These are phyloP conservation scores for Pristis pectinata DNA, from an alignment of 2,797 vertebrate genomes.

Conservation along the genomic window DNA sequence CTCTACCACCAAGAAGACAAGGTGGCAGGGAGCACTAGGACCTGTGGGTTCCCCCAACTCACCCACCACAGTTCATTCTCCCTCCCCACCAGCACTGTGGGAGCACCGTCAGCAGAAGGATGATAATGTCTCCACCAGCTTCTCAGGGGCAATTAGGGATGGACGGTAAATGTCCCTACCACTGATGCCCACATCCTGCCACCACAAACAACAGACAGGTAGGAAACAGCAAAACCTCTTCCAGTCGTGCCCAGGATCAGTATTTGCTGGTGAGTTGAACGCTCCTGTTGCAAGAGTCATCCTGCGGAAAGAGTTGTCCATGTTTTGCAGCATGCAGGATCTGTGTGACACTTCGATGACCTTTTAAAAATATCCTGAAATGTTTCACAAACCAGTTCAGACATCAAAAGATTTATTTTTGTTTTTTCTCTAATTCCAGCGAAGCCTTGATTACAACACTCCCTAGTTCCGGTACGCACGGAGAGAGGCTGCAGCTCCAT, in stretches of 20 bases:
- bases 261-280: conserved; percentile 11
- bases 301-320: not conserved
- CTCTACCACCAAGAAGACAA: too few relatives aligned
- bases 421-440: not conserved
- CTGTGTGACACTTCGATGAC: not conserved
- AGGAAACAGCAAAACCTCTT: not conserved
- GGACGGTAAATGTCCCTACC: too few relatives aligned
- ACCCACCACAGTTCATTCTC: too few relatives aligned
- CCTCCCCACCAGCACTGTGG: too few relatives aligned
- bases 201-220: not conserved
- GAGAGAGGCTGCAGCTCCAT: too few relatives aligned
- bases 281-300: conserved; percentile 1
- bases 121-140: too few relatives aligned
- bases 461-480: too few relatives aligned
- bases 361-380: not conserved
- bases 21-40: too few relatives aligned
- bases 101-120: too few relatives aligned
- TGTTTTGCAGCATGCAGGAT: not conserved
- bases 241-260: not conserved
- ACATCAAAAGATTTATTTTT: not conserved
- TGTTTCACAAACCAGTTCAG: not conserved
- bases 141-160: too few relatives aligned
- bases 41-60: too few relatives aligned
- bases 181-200: not conserved
- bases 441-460: too few relatives aligned